Conservation (phyloP, 2,113 vertebrate genomes). For the Ptyas mucosa region DNA sequence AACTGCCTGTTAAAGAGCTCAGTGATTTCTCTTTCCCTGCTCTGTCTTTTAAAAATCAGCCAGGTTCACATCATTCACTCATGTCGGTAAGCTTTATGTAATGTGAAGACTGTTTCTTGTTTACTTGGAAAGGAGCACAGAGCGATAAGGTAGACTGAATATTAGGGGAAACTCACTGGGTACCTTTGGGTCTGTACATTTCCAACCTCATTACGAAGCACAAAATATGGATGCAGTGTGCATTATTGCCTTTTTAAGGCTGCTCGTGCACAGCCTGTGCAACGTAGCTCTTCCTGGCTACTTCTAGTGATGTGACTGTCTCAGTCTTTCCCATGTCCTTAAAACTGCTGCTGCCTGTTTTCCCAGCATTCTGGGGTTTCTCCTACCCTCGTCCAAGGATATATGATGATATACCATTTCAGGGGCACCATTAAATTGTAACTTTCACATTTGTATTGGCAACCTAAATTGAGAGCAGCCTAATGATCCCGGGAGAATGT, state of each 20-base stretch:
- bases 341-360: not conserved
- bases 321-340: not conserved
- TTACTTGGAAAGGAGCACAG: accelerated
- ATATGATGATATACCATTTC: conserved; percentile 49
- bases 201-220: not conserved
- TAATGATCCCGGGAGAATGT: conserved; percentile 68
- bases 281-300: not conserved
- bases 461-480: conserved; percentile 61
- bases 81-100: not conserved
- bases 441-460: conserved; percentile 63
- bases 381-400: conserved; percentile 8
- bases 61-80: not conserved
- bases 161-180: not conserved
- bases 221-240: not conserved
- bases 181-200: not conserved
- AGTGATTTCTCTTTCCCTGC: not conserved
- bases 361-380: conserved; percentile 1
- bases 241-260: not conserved
- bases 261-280: not conserved
- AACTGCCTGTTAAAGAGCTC: not conserved
- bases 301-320: conserved; percentile 2
- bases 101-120: not conserved
- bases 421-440: conserved; percentile 48
- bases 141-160: not conserved
- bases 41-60: not conserved